These are phyloP conservation scores for Denticeps clupeoides DNA, from an alignment of 2,797 vertebrate genomes.

Conservation along the genomic window DNA sequence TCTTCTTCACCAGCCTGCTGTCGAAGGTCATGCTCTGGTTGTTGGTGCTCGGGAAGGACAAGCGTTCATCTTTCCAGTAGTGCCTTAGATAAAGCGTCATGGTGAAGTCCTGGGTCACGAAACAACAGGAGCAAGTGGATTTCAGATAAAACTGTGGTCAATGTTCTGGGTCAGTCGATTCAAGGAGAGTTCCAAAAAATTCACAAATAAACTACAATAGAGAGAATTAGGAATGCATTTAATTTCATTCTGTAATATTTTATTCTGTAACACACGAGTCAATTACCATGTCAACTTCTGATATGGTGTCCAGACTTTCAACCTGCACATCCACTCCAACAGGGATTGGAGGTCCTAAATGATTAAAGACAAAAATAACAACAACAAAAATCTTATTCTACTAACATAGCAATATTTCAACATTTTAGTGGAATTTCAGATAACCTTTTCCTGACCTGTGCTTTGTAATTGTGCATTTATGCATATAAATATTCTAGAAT, in stretches of 20 bases:
- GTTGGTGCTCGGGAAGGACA: constrained; percentile 88
- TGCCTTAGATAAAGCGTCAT: constrained; percentile 95
- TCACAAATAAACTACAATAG: no score
- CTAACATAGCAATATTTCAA: no score
- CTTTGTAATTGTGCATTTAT: no score
- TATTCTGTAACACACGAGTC: no score
- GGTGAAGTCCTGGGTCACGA: constrained; percentile 97
- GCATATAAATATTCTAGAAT: not conserved
- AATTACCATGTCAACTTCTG: constrained; percentile 93
- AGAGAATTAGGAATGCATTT: no score
- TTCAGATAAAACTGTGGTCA: no score
- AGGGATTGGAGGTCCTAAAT: constrained; percentile 84
- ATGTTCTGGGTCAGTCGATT: no score
- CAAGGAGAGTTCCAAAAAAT: no score
- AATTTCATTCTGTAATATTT: no score
- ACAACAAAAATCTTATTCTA: not conserved
- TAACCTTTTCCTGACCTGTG: no score
- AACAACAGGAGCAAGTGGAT: no score
- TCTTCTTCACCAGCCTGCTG: constrained; percentile 91
- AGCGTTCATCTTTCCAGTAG: constrained; percentile 92
- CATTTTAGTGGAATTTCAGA: no score
- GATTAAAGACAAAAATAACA: constrained; percentile 1
- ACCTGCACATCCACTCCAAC: constrained; percentile 95
- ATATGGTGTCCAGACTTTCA: constrained; percentile 94
- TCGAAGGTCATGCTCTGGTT: constrained; percentile 99